Percentiles rank a stretch among this genome's conserved stretches.
Conservation (phyloP, 1,140 invertebrate genomes). For the Drosophila parabipectinata region DNA sequence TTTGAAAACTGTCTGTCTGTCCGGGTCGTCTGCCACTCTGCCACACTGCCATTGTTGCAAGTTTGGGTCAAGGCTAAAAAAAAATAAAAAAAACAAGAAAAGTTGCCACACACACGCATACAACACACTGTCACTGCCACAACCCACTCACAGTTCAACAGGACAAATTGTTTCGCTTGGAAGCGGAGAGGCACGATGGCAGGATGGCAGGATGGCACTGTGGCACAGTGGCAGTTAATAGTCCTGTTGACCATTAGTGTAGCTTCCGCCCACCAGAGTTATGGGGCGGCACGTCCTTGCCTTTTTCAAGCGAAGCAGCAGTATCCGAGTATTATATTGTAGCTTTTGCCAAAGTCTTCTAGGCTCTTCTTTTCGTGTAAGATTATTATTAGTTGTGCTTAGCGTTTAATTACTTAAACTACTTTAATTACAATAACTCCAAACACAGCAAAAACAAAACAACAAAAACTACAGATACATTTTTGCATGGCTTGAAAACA, state of each 20-base stretch:
- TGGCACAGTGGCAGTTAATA: conserved; percentile 28
- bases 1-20: not conserved
- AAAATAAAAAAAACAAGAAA: conserved; percentile 8
- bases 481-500: conserved; percentile 84
- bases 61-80: conserved; percentile 55
- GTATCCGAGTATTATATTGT: conserved; percentile 8
- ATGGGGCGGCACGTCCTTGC: conserved; percentile 3
- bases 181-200: not conserved
- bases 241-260: conserved; percentile 25
- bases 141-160: not conserved
- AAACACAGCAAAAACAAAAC: conserved; percentile 30
- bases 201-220: not conserved
- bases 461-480: conserved; percentile 44
- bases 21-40: conserved; percentile 16
- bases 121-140: conserved; percentile 12
- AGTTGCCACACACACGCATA: conserved; percentile 37
- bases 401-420: conserved; percentile 19
- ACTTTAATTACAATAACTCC: conserved; percentile 31
- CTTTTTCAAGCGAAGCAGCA: conserved; percentile 3
- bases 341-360: conserved; percentile 24
- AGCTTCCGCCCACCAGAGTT: conserved; percentile 6
- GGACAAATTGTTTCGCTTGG: conserved; percentile 40
- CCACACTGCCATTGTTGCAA: conserved; percentile 28
- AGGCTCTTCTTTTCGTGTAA: not conserved
- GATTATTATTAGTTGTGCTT: conserved; percentile 24